phyloP scores from a whole-genome alignment of 2,797 vertebrate genomes.

The Synanceia verrucosa region DNA sequence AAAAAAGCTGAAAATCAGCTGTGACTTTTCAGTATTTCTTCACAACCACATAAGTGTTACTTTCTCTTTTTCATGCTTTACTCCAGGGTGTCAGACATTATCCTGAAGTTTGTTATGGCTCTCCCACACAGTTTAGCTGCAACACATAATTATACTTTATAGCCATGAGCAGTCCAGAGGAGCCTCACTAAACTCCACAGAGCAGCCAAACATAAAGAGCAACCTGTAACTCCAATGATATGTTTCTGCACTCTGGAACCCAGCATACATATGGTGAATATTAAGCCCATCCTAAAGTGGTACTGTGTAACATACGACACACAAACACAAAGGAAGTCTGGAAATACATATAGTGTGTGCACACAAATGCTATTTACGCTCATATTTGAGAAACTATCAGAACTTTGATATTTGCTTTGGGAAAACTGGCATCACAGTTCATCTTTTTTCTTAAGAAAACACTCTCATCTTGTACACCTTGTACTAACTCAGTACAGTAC shows the following conservation, averaged over 20 bases:
- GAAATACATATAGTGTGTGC: no score
- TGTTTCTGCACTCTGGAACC: constrained; percentile 8
- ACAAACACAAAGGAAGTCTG: neutral
- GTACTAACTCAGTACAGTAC: neutral
- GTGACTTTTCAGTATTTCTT: constrained; percentile 48
- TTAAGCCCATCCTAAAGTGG: accelerated
- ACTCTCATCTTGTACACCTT: neutral
- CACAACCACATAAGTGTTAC: constrained; percentile 60
- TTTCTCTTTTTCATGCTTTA: constrained; percentile 6
- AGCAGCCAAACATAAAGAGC: constrained; percentile 1
- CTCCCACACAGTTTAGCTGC: constrained; percentile 32
- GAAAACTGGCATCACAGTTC: neutral
- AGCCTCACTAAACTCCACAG: constrained; percentile 1
- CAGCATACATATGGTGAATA: neutral
- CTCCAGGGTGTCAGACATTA: constrained; percentile 40
- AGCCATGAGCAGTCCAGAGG: neutral
- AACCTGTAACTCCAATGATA: neutral
- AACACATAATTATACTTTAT: constrained; percentile 62
- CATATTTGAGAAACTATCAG: neutral
- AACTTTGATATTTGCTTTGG: neutral
- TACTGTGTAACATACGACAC: accelerated
- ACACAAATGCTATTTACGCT: no score
- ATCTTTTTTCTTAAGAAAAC: neutral
- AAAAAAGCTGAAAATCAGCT: constrained; percentile 32
- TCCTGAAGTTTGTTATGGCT: constrained; percentile 59